phyloP scores from a whole-genome alignment of 2,113 vertebrate genomes.

The Trematomus loennbergii region DNA sequence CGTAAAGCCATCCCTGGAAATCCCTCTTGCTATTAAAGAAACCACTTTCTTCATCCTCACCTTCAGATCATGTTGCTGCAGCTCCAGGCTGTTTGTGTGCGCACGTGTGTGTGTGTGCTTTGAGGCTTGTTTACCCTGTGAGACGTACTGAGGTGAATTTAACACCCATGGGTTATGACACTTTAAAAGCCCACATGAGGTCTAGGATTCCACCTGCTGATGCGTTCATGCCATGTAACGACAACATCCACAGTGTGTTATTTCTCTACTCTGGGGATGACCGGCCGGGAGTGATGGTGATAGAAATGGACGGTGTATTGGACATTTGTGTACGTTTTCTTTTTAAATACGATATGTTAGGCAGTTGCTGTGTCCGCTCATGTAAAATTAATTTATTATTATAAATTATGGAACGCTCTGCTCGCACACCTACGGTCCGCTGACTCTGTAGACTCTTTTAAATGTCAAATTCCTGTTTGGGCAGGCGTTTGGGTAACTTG shows the following conservation, averaged over 20 bases:
- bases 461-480: no score
- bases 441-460: no score
- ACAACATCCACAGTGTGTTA: conserved; percentile 2
- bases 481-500: no score
- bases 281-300: background rate
- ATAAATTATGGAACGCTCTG: no score
- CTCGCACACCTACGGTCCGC: no score
- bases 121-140: conserved; percentile 64
- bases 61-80: conserved; percentile 24
- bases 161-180: conserved; percentile 58
- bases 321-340: background rate
- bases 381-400: background rate
- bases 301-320: conserved; percentile 11
- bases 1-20: background rate
- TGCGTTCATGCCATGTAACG: conserved; percentile 38
- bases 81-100: conserved; percentile 44
- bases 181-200: conserved; percentile 61
- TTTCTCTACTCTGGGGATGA: background rate
- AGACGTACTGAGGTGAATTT: conserved; percentile 50
- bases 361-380: background rate
- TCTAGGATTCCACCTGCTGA: conserved; percentile 39
- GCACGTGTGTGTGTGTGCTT: conserved; percentile 22
- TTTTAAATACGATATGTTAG: background rate
- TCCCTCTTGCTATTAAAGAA: conserved; percentile 5
- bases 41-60: conserved; percentile 5